Evolutionary conservation across 2,888 invertebrate genomes (phyloP), one percentile per base, ranked within the genome.

Genomic region (Andrena camellia): DNA sequence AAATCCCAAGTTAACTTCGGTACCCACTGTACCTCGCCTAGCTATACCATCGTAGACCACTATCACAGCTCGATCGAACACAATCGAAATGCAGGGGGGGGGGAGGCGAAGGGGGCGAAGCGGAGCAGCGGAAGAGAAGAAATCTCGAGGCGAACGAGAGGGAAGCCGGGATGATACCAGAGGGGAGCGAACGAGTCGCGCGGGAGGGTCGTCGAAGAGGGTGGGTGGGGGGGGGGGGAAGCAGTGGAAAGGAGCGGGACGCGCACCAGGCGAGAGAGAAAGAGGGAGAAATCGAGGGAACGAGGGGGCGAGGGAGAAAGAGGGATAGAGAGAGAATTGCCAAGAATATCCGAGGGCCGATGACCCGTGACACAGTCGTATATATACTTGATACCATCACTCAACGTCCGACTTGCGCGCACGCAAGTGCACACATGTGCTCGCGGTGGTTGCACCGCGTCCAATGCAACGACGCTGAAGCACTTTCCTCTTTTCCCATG

Each of bases 291-390:
- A 67, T 69, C 69, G 62, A 62, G 72, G 23, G 52, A 81, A 84
- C 54, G 81, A 76, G 71, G 84, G 84, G 73, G 50, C n/a, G 35
- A 69, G 77, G 52, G 68, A 83, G 83, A 83, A 72, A 86, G 84
- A 85, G 78, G 81, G 81, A 86, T 78, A 84, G 81, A 86, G 86
- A 85, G 87, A 87, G 86, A 86, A 81, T 87, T 89, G 91, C 92
- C 90, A 92, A 92, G 91, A 92, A 92, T 92, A 92, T 91, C 91
- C 87, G 81, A 88, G 88, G 92, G 90, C 90, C 91, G 89, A 90
- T 92, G 92, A 92, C 92, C 92, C 90, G 90, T 90, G 90, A 90
- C 88, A 90, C 89, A 90, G 85, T 86, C 89, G 85, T 86, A 88
- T 86, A 85, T 86, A 86, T 86, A 88, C 86, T 84, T 86, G 88